Base-by-base conservation (phyloP, 1,140 invertebrate species). In the Leguminivora glycinivorella region DNA sequence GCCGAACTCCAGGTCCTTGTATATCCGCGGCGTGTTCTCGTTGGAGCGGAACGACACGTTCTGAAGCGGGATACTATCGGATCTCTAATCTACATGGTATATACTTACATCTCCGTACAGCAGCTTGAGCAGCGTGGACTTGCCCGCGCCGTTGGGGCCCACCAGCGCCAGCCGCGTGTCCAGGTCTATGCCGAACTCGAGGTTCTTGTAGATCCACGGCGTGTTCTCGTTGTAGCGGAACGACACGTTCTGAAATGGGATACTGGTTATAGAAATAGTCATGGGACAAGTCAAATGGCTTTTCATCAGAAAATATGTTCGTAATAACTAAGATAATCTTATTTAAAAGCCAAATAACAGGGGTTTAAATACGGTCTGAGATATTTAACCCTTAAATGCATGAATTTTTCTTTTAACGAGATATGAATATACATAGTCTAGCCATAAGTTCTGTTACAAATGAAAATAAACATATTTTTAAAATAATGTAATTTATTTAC, bases 131-230 rank as follows among this genome's bases (percentile, higher is more conserved):
- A 99, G 92, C 0, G 99, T 99, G 82, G 97, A 98, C 89, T 99
- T 99, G 73, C 99, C 99, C 68, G 99, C 99, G 78, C 99, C 99
- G 91, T 99, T 99, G 4, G 99, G 99, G 2, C 96, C 99, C 0
- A 99, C 99, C n/a, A 99, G 92, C 38, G 99, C 99, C 22, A 99
- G 92, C 85, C 99, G 93, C 0, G 98, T 99, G 86, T 99, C 99
- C 67, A 99, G 92, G 94, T 99, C 99, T 82, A 99, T 98, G 83
- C 99, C 99, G 88, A 99, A 99, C 89, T 99, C 99, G 22, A 99
- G 90, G 92, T 99, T 97, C 86, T 97, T 98, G 89, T 99, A 99
- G 80, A 99, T 99, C 93, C 93, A 97, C 0, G 98, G 98, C 52
- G 95, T 92, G 56, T 93, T 93, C 22, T 99, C 98, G 72, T 92